Evolutionary conservation across 2,888 invertebrate genomes (phyloP), one percentile per base, ranked within the genome.

Genomic region (Xylocampa areola): DNA sequence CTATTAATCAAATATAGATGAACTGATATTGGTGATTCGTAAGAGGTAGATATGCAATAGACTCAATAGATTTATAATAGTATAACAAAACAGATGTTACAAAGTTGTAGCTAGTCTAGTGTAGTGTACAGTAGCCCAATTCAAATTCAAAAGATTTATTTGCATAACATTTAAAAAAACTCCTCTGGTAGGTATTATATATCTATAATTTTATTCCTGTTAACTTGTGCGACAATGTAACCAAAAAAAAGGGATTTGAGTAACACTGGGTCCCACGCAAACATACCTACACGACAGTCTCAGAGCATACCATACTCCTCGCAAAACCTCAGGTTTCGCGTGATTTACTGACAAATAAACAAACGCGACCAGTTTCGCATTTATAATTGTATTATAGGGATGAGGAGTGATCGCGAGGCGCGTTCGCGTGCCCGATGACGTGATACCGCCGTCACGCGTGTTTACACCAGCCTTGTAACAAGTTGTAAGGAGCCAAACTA

Each of bases 381-480:
- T 85, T 85, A 86, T 86, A 86, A 85, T 85, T 84, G 82, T 79
- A 73, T 76, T 76, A 73, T 76, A 77, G 80, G 85, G 81, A 85
- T 84, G 88, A 83, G 79, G 80, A 80, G 80, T 81, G 77, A 77
- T 81, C 80, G 85, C 84, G 81, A 82, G 81, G 85, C 73, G 76
- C 55, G 84, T 78, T 91, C 88, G 93, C 93, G 92, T 92, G 93
- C 86, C 59, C 83, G 89, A 90, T 90, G 86, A 87, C 88, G 87
- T 87, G 92, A 91, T 91, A 91, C 77, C 80, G 69, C 79, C 89
- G 90, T 92, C 92, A 92, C 91, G 92, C 92, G 88, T 90, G 91
- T 89, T 85, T 81, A 84, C 86, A 83, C 83, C 85, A 76, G 77
- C 83, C 71, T 86, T 90, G 90, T 89, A 91, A 90, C 90, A 88